phyloP scores from a whole-genome alignment of 2,888 invertebrate genomes.

The Helobdella robusta region DNA sequence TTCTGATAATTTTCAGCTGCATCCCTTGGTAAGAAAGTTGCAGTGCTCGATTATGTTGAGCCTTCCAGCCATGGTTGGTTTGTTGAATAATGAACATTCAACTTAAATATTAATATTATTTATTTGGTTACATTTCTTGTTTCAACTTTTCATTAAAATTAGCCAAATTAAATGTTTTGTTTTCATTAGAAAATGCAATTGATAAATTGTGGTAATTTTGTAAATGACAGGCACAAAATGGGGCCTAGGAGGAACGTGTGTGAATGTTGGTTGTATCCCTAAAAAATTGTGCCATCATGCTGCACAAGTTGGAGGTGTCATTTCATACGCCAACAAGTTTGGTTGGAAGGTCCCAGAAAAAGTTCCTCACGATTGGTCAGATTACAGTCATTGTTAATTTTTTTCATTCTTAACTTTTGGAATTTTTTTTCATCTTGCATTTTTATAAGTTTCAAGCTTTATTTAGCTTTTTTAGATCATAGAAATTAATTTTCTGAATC shows the following conservation, averaged over 20 bases:
- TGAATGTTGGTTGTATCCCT: conserved; percentile 94
- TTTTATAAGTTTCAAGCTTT: no score
- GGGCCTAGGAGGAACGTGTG: conserved; percentile 86
- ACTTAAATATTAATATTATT: background rate
- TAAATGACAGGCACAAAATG: conserved; percentile 31
- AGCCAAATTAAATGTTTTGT: background rate
- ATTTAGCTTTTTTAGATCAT: no score
- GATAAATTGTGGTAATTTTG: background rate
- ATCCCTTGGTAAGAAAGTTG: conserved; percentile 54
- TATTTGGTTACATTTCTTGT: no score
- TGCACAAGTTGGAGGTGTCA: conserved; percentile 68
- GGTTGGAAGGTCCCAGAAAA: conserved; percentile 48
- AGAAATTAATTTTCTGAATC: no score
- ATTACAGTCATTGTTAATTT: no score
- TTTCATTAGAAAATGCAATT: no score
- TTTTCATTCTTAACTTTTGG: no score
- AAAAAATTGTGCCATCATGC: conserved; percentile 97
- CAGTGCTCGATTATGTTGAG: conserved; percentile 56
- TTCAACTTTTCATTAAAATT: background rate
- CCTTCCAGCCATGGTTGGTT: conserved; percentile 48
- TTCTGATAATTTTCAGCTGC: conserved; percentile 52
- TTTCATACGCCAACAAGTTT: conserved; percentile 57
- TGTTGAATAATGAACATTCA: background rate
- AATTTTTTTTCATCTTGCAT: no score
- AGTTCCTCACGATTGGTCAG: conserved; percentile 36